Evolutionary conservation across 2,888 invertebrate genomes (phyloP).

Genomic region (Glyphotaelius pellucidus): DNA sequence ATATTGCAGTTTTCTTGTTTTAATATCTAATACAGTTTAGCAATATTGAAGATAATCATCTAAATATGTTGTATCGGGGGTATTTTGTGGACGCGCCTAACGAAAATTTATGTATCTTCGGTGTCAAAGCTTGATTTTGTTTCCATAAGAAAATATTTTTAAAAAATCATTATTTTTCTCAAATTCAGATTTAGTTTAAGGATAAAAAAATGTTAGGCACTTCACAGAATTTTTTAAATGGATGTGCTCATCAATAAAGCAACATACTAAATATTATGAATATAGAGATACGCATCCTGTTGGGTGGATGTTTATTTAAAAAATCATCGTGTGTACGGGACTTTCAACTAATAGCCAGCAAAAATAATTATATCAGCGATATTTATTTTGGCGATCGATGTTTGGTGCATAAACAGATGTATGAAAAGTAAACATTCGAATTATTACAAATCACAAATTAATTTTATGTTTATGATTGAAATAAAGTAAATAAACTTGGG

Average conservation of each 20-base stretch:
- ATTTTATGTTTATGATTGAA: too few species aligned
- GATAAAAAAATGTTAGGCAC: too few species aligned
- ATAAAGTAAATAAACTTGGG: too few species aligned
- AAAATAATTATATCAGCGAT: neutral
- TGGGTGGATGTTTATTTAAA: neutral
- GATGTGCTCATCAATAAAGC: neutral
- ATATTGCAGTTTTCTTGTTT: neutral
- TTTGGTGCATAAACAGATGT: neutral
- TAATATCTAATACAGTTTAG: neutral
- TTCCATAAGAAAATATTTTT: too few species aligned
- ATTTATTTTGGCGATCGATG: neutral
- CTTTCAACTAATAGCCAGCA: neutral
- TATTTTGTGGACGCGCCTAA: neutral
- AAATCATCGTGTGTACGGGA: neutral
- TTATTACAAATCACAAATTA: neutral
- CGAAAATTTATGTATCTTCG: neutral
- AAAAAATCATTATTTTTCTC: too few species aligned
- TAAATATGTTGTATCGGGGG: too few species aligned
- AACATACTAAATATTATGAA: neutral
- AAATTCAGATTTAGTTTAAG: too few species aligned
- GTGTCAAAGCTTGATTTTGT: too few species aligned
- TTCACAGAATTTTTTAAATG: too few species aligned
- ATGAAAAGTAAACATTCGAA: neutral
- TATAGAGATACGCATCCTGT: neutral
- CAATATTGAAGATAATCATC: neutral